A percentile compares a stretch with the other conserved stretches of the same genome.
phyloP scores from a whole-genome alignment of 2,888 invertebrate species.

The Ellobium chinense region DNA sequence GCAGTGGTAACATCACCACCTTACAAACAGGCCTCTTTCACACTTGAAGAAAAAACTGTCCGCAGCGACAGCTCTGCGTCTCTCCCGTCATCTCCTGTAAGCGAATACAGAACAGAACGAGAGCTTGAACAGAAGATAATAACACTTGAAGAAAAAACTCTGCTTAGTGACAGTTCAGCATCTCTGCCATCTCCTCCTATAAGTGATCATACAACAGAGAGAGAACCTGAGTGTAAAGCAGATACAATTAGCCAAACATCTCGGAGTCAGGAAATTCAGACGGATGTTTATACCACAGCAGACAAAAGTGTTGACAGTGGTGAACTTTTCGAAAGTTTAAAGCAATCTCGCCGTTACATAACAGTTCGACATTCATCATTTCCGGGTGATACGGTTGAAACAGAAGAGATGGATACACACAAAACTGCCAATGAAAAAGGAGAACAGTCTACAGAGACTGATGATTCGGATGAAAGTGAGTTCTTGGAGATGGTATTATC shows the following conservation, averaged over 20 bases:
- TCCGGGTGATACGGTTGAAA: neutral
- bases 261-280: constrained; percentile 30
- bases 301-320: constrained; percentile 38
- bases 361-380: neutral
- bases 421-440: neutral
- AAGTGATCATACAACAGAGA: too few relatives aligned
- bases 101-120: neutral
- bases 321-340: neutral
- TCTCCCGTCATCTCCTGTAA: neutral
- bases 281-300: constrained; percentile 27
- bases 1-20: constrained; percentile 14
- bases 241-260: neutral
- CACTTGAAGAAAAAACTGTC: constrained; percentile 15
- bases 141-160: neutral
- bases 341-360: neutral
- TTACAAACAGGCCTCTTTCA: constrained; percentile 1
- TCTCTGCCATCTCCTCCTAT: neutral
- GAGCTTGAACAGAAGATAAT: neutral
- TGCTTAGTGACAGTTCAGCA: neutral
- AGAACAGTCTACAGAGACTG: neutral
- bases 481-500: neutral
- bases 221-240: too few relatives aligned
- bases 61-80: neutral
- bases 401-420: neutral
- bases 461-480: neutral